Conservation (phyloP, 1,140 invertebrate genomes). For the Euglossa dilemma region DNA sequence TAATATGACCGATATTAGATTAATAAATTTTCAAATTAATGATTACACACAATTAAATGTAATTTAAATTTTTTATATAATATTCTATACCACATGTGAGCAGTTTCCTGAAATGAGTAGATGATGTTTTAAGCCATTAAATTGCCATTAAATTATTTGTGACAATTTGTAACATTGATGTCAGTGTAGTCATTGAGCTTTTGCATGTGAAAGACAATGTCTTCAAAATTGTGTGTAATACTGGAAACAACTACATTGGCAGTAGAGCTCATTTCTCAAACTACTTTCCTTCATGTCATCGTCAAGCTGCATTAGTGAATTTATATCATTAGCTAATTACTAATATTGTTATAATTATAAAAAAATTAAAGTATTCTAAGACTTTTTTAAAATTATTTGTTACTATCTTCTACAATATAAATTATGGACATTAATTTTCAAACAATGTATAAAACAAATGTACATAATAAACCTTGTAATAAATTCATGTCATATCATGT, state of each 20-base stretch:
- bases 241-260: constrained; percentile 48
- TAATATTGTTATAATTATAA: constrained; percentile 8
- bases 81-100: constrained; percentile 67
- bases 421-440: neutral
- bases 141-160: constrained; percentile 66
- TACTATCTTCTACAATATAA: constrained; percentile 16
- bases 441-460: neutral
- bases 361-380: constrained; percentile 1
- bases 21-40: neutral
- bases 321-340: constrained; percentile 31
- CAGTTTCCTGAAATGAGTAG: constrained; percentile 68
- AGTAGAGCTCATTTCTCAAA: constrained; percentile 62
- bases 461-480: neutral
- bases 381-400: neutral
- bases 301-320: constrained; percentile 32
- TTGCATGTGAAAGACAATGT: constrained; percentile 45
- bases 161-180: constrained; percentile 59
- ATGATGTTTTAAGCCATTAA: constrained; percentile 64
- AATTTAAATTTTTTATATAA: constrained; percentile 23
- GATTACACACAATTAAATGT: constrained; percentile 16
- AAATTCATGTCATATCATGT: neutral
- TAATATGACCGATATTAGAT: neutral
- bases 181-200: constrained; percentile 47
- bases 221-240: constrained; percentile 56
- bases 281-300: constrained; percentile 68